Conservation (phyloP, 2,113 vertebrate species). For the Rhea pennata region DNA sequence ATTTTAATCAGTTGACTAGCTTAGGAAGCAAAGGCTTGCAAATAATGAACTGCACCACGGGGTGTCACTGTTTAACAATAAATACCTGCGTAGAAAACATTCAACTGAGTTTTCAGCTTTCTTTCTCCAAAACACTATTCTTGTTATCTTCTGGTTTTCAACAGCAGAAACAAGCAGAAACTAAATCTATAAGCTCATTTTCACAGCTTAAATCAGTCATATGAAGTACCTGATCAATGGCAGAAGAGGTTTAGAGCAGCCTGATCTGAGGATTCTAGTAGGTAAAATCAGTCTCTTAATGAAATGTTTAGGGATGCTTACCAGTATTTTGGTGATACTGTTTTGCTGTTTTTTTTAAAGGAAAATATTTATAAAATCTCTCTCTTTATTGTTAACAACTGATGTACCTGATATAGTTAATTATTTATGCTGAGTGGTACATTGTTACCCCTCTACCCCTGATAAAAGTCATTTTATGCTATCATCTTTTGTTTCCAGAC, state of each 20-base stretch:
- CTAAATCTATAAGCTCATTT: not conserved
- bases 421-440: not conserved
- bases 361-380: not conserved
- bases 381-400: not conserved
- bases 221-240: not conserved
- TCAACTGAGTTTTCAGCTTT: not conserved
- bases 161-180: not conserved
- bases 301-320: not conserved
- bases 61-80: constrained; percentile 52
- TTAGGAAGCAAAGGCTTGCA: not conserved
- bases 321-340: not conserved
- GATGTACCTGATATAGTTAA: not conserved
- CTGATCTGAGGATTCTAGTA: not conserved
- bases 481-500: not conserved
- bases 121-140: not conserved
- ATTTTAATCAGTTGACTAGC: not conserved
- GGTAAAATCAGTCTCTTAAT: not conserved
- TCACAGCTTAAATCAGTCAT: not conserved
- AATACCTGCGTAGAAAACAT: not conserved
- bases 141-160: not conserved
- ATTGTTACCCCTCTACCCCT: not conserved
- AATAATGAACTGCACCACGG: not conserved
- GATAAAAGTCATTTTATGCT: not conserved
- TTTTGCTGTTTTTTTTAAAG: not conserved
- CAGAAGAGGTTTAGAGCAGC: not conserved